phyloP scores from a whole-genome alignment of 1,140 invertebrate species.

The Conus betulinus region DNA sequence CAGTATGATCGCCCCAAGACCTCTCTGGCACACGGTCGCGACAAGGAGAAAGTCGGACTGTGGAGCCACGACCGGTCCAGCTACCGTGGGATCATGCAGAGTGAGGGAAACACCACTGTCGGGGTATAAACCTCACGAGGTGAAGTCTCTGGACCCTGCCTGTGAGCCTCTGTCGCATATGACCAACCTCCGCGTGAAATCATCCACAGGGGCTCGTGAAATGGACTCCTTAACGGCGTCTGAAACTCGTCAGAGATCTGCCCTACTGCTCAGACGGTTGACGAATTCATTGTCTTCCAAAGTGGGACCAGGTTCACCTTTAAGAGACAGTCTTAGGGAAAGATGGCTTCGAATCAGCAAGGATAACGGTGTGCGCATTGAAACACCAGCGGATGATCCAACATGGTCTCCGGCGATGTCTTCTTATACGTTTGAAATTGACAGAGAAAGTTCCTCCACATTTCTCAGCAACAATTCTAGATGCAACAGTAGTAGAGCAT shows the following conservation, averaged over 20 bases:
- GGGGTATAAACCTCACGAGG: background rate
- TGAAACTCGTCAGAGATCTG: background rate
- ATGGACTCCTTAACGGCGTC: background rate
- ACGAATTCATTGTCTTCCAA: background rate
- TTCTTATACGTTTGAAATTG: background rate
- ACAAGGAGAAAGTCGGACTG: background rate
- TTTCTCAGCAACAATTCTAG: background rate
- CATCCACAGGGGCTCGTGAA: background rate
- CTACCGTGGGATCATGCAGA: background rate
- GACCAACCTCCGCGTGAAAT: background rate
- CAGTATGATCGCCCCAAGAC: background rate
- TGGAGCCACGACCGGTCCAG: background rate
- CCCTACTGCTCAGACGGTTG: background rate
- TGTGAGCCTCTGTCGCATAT: background rate
- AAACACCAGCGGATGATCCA: background rate
- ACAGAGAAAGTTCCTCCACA: background rate
- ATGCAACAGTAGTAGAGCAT: background rate
- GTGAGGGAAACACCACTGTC: background rate
- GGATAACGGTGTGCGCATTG: background rate
- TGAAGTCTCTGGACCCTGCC: background rate
- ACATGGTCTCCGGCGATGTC: background rate
- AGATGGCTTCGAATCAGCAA: background rate
- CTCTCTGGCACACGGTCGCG: background rate
- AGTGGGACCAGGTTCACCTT: background rate
- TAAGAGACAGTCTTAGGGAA: background rate